Percentiles rank a stretch among this genome's conserved stretches.
Conservation (phyloP, 2,888 invertebrate species). For the Nymphalis polychloros region DNA sequence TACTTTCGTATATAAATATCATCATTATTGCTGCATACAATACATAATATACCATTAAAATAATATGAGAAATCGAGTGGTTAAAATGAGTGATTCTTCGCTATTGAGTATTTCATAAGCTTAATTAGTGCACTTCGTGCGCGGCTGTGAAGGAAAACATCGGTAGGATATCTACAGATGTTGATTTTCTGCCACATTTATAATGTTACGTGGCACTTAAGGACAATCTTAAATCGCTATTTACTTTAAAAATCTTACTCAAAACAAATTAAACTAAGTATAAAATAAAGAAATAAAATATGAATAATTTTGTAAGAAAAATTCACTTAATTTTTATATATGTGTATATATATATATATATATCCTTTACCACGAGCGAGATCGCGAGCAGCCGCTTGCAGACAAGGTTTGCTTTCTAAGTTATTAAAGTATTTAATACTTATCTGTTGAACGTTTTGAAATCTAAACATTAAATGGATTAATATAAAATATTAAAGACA, state of each 20-base stretch:
- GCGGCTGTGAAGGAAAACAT: no score
- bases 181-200: not conserved
- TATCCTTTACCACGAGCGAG: conserved; percentile 3
- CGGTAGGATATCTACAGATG: no score
- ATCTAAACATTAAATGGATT: conserved; percentile 25
- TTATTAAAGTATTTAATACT: conserved; percentile 41
- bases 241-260: not conserved
- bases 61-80: no score
- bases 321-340: not conserved
- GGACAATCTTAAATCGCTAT: not conserved
- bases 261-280: not conserved
- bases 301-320: conserved; percentile 4
- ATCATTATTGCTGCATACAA: no score
- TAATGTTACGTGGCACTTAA: not conserved
- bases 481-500: conserved; percentile 22
- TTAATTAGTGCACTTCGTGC: no score
- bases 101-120: no score
- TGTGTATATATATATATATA: no score
- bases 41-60: no score
- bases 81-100: no score
- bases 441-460: conserved; percentile 16
- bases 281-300: not conserved
- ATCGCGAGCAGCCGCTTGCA: conserved; percentile 32
- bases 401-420: conserved; percentile 34
- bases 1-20: no score